A percentile compares a stretch with the other conserved stretches of the same genome.
Conservation (phyloP, 1,140 invertebrate genomes). For the Drosophila funebris region DNA sequence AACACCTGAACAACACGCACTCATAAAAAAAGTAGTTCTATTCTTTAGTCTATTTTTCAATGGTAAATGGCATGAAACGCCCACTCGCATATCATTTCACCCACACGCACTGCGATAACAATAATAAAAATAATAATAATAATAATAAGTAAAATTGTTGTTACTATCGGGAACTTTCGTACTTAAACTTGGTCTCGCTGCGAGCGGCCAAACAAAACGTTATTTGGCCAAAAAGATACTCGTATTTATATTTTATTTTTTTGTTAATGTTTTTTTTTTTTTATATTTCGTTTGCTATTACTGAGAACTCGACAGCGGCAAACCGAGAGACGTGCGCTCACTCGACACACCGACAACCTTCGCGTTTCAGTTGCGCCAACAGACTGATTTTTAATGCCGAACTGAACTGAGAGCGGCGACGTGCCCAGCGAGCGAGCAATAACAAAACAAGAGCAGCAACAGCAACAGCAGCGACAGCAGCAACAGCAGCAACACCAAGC, state of each 20-base stretch:
- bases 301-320: conserved; percentile 30
- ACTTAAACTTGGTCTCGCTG: conserved; percentile 48
- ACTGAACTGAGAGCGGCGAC: conserved; percentile 5
- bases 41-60: not conserved
- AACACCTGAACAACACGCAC: not conserved
- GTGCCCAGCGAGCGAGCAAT: not conserved
- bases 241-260: not conserved
- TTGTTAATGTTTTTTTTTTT: not conserved
- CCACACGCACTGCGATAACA: conserved; percentile 40
- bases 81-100: conserved; percentile 8
- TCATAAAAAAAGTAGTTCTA: not conserved
- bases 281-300: conserved; percentile 3
- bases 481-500: conserved; percentile 1
- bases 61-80: conserved; percentile 14
- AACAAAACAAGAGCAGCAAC: not conserved
- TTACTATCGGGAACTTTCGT: conserved; percentile 47
- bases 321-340: conserved; percentile 20
- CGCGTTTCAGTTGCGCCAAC: conserved; percentile 49
- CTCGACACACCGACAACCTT: conserved; percentile 40
- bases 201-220: conserved; percentile 48
- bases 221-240: conserved; percentile 53
- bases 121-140: conserved; percentile 32
- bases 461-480: not conserved
- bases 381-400: conserved; percentile 32
- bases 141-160: conserved; percentile 13